Base-by-base conservation (phyloP, 1,140 invertebrate genomes). In the Drosophila miranda region DNA sequence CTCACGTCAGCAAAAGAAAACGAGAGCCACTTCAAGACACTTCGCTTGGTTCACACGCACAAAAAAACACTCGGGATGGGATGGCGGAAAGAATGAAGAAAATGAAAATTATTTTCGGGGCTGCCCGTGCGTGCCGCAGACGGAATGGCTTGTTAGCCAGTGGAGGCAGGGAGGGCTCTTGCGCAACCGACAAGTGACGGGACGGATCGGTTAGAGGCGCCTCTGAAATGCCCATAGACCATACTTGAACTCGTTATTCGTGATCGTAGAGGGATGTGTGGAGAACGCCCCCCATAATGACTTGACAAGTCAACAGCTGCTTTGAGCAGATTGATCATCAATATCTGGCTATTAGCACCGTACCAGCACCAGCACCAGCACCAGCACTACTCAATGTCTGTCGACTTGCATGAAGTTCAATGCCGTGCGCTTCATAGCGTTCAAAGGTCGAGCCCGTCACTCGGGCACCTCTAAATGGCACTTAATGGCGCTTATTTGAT, bases 401-500 rank as follows among this genome's bases (percentile, higher is more conserved):
- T 45, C 72, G 71, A 64, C 61, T 62, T 62, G 55, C 69, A 54
- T 68, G 80, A 77, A 69, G 67, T 73, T 84, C 80, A 84, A 84
- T n/a, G n/a, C n/a, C n/a, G n/a, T n/a, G n/a, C n/a, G n/a, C n/a
- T n/a, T n/a, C n/a, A n/a, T n/a, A 80, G 80, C 61, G 81, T 45
- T 69, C 70, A 75, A 43, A 64, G 66, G 55, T 58, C 59, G 67
- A 30, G 53, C 23, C 41, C 11, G 26, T 51, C 53, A 60, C 26
- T 43, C 54, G 68, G 71, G 58, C 69, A 50, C 50, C 61, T 55
- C 61, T 55, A 48, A 42, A 8, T 46, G 41, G 43, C 48, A 44
- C 59, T 60, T 80, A 86, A 84, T 86, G 58, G 72, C 68, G 81
- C 72, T 69, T 52, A 84, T 83, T 83, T 86, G 78, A 80, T 80